Base-by-base conservation (phyloP, 2,113 vertebrate species). In the Riparia riparia region DNA sequence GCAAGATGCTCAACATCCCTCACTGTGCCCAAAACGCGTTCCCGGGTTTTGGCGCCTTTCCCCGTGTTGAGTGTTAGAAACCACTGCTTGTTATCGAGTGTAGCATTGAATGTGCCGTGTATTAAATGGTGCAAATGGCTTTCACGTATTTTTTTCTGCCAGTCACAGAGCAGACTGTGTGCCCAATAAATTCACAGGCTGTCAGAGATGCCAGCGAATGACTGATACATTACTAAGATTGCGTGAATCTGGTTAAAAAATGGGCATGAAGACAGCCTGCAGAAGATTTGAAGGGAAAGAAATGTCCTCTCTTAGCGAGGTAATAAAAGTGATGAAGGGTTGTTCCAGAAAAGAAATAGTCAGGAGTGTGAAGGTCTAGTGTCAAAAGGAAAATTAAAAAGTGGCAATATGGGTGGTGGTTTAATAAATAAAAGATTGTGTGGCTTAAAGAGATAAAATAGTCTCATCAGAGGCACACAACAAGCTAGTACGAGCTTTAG, bases 131-230 rank as follows among this genome's bases (percentile, higher is more conserved):
- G 29, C 28, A 86, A 90, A 82, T 64, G 32, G 29, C 28, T 93
- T 69, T 61, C 76, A 57, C 32, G 8, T 64, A 12, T 32, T 66
- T 45, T 74, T 58, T 82, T 63, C 89, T 94, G 64, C 51, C n/a
- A 66, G 71, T 80, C 71, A 37, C 66, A 91, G 57, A 78, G 60
- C 65, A 88, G 68, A 77, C 79, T 80, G n/a, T 25, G 68, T 10
- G 7, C 51, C 63, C 34, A 54, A 77, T 86, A 90, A 89, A 95
- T 82, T 95, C 66, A 77, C 78, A 90, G 74, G 42, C 68, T 91
- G 74, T 93, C 87, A 93, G 74, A 54, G 74, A 73, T 93, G 64
- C 54, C 54, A 22, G 63, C 17, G 71, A 80, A 54, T 17, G 6
- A 80, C 84, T 81, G 80, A 86, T 71, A 56, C n/a, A 6, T 76